Evolutionary conservation across 2,797 vertebrate species (phyloP), one percentile per base, ranked within the genome.

Genomic region (Micrastur ruficollis): DNA sequence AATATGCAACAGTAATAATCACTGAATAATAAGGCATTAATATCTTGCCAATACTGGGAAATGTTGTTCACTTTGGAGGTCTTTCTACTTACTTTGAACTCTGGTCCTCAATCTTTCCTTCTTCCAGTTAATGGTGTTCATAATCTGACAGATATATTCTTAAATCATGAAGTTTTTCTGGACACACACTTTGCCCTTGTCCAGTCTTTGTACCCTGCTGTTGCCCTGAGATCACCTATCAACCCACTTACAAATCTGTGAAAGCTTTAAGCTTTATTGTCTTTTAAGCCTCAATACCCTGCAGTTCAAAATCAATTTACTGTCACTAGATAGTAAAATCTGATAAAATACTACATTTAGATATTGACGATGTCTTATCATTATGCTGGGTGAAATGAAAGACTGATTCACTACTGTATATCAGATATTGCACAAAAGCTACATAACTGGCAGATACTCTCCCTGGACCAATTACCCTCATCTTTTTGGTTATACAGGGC

Each of bases 261-360:
- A 68, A 93, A 89, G 46, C 66, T 90, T 75, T 74, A 71, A 94
- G 40, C 40, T 79, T 86, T 67, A 67, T 46, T 83, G 44, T 78
- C 65, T 83, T 92, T 89, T 81, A 56, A 85, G n/a, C 16, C 40
- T 85, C 82, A 78, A 38, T 80, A 53, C 46, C 46, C 63, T 78
- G 38, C 44, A 56, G 68, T 87, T 72, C 81, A 91, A 91, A 92
- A 90, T 88, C 81, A 79, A 78, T 94, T 92, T 63, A 31, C 56
- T 82, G 62, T 65, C 73, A 40, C 53, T 62, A 58, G 49, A 59
- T 11, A 61, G 49, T 36, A 72, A 87, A 79, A 87, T 40, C 14
- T 86, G 58, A 86, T 89, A 46, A 93, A 86, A 92, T 50, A 56
- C 15, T 61, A 53, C 56, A 12, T 72, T 74, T 89, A 81, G 56